A percentile compares a stretch with the other conserved stretches of the same genome.
Evolutionary conservation across 2,888 invertebrate genomes (phyloP).

Genomic region (Hirtodrosophila confusa): DNA sequence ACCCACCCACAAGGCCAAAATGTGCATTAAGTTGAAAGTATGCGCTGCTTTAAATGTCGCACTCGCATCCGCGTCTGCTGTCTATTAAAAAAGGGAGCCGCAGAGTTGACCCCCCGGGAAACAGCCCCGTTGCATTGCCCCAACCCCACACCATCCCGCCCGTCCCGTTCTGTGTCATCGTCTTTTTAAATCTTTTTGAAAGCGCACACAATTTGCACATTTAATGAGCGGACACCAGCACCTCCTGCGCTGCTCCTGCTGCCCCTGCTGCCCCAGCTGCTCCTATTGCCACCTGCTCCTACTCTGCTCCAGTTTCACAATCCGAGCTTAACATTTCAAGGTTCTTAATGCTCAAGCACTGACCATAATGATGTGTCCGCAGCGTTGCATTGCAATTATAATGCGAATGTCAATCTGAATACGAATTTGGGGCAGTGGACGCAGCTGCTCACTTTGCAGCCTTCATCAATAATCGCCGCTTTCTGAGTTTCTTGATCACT

Average conservation of each 20-base stretch:
- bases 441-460: background rate
- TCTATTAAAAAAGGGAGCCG: conserved; percentile 16
- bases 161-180: conserved; percentile 3
- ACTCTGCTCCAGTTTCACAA: conserved; percentile 1
- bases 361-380: conserved; percentile 60
- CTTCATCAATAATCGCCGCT: conserved; percentile 1
- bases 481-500: too few relatives aligned
- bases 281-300: background rate
- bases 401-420: conserved; percentile 14
- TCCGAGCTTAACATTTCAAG: conserved; percentile 33
- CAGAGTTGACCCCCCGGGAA: conserved; percentile 21
- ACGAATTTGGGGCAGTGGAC: conserved; percentile 12
- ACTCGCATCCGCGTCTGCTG: conserved; percentile 16
- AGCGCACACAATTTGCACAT: conserved; percentile 60
- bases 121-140: background rate
- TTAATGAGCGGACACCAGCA: conserved; percentile 43
- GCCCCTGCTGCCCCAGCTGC: background rate
- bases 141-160: background rate
- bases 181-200: conserved; percentile 58
- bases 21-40: conserved; percentile 48
- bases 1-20: conserved; percentile 19
- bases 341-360: conserved; percentile 50
- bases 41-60: conserved; percentile 38
- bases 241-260: background rate
- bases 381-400: conserved; percentile 48